Evolutionary conservation across 1,140 invertebrate genomes (phyloP), one percentile per base, ranked within the genome.

Genomic region (Mycetomoellerius zeteki): DNA sequence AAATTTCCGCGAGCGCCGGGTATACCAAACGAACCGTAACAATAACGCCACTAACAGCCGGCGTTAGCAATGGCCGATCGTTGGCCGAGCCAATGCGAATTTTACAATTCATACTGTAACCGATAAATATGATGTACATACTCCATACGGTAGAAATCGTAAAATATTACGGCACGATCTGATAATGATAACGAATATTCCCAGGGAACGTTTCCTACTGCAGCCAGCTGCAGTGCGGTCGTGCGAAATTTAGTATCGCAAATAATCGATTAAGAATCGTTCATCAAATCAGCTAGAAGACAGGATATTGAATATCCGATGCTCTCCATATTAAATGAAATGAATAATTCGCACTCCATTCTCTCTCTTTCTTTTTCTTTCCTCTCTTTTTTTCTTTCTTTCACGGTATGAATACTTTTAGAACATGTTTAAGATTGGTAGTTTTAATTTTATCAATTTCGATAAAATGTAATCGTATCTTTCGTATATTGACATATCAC

Each of bases 141-240:
- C 12, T n/a, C 12, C 19, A 24, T 37, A 6, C 16, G 65, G 33
- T 30, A 47, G 30, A 47, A 84, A 60, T 73, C 54, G 54, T 73
- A 73, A 84, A 84, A 73, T 84, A 56, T 73, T 27, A 60, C 24
- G 30, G 16, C n/a, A 52, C 37, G 24, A 84, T 84, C 54, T 60
- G 67, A 72, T 82, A 82, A 84, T 73, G 52, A 73, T 84, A 84
- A 84, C 69, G 54, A 73, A 73, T 84, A 84, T 73, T 84, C 16
- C 54, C n/a, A 71, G 21, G 19, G 67, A 58, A 56, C 52, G 12
- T 21, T 82, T 82, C 24, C 80, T 60, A 33, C 19, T 43, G 65
- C 65, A 64, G 24, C 71, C 67, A 69, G 21, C 30, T 56, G 64
- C 64, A 64, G 4, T 21, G 43, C 2, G 47, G 0, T 58, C 21